Conservation (phyloP, 2,113 vertebrate species). For the Campylomormyrus tamandua region DNA sequence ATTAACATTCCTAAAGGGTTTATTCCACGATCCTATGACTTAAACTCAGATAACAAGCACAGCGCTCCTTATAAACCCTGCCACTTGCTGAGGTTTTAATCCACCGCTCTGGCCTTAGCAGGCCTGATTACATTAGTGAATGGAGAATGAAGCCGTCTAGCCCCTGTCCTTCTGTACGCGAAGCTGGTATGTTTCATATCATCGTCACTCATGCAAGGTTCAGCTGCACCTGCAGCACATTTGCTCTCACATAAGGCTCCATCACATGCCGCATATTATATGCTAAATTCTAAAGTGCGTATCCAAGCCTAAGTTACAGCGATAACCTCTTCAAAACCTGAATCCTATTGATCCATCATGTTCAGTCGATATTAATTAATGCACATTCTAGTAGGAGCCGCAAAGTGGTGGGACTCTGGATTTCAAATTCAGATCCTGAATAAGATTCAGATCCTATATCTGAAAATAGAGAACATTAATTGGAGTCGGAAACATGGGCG, state of each 20-base stretch:
- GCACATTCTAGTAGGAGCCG: background rate
- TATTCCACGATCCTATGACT: background rate
- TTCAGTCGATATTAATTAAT: background rate
- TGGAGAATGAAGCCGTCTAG: background rate
- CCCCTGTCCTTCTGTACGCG: background rate
- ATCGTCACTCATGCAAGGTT: background rate
- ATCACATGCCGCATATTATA: background rate
- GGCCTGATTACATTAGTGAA: background rate
- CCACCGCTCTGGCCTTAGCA: background rate
- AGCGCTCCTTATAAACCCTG: background rate
- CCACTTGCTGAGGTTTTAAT: background rate
- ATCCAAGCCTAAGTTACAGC: background rate
- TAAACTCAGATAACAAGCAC: background rate
- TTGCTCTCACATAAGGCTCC: background rate
- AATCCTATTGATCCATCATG: background rate
- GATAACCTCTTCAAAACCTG: background rate
- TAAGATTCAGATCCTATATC: background rate
- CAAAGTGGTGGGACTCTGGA: background rate
- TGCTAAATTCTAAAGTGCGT: background rate
- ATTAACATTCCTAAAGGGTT: slow-evolving; percentile 1
- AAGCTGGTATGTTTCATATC: background rate
- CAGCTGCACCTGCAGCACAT: background rate
- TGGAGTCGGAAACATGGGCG: background rate
- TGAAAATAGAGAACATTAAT: background rate
- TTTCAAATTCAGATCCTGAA: background rate